Evolutionary conservation across 2,888 invertebrate genomes (phyloP).

Genomic region (Entomobrya proxima): DNA sequence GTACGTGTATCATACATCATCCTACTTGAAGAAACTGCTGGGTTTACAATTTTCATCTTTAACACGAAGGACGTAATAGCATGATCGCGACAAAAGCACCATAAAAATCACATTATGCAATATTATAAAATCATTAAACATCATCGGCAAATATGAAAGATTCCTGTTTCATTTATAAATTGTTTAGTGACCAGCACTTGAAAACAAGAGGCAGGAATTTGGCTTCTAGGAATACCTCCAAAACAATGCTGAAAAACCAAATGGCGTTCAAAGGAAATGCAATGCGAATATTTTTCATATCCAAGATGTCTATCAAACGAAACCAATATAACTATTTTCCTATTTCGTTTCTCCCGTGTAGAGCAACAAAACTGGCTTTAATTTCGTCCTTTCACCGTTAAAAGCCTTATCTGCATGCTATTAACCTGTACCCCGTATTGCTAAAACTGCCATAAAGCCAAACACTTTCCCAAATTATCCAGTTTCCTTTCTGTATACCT

Average conservation of each 20-base stretch:
- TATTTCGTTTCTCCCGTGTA: neutral
- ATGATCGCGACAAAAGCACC: neutral
- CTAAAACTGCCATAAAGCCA: neutral
- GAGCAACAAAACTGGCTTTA: neutral
- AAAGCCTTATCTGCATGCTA: neutral
- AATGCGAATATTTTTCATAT: too few relatives aligned
- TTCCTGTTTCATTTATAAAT: too few relatives aligned
- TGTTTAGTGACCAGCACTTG: too few relatives aligned
- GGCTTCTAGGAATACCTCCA: too few relatives aligned
- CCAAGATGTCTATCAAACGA: neutral
- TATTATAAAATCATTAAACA: too few relatives aligned
- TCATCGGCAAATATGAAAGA: too few relatives aligned
- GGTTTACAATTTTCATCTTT: constrained; percentile 21
- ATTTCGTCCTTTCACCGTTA: neutral
- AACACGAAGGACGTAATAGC: neutral
- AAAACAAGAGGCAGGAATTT: too few relatives aligned
- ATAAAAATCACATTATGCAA: constrained; percentile 40
- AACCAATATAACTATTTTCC: neutral
- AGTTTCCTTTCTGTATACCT: constrained; percentile 8
- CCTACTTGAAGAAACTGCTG: neutral
- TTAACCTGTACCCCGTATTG: neutral
- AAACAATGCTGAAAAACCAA: too few relatives aligned
- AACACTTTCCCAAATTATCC: constrained; percentile 38
- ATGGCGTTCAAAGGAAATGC: too few relatives aligned
- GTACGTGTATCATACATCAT: neutral